Conservation (phyloP, 53 echinoderm and acorn worm species). For the Hippasteria phrygiana region DNA sequence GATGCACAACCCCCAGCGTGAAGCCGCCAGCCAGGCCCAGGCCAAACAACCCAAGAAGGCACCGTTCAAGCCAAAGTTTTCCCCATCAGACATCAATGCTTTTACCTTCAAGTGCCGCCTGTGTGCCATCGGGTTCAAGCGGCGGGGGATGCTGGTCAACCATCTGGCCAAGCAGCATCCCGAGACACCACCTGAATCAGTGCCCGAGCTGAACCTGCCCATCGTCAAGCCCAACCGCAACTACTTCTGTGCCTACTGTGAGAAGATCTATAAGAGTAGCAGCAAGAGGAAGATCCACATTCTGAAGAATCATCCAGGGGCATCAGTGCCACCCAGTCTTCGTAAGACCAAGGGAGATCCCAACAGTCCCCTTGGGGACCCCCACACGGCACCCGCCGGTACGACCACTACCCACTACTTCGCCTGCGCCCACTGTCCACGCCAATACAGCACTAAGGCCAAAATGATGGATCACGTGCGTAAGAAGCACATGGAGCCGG, state of each 20-base stretch:
- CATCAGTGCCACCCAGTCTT: slow-evolving; percentile 86
- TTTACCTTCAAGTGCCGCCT: slow-evolving; percentile 96
- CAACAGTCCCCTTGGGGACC: slow-evolving; percentile 85
- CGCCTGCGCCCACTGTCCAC: slow-evolving; percentile 98
- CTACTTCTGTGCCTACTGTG: slow-evolving; percentile 98
- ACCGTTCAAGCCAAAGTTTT: slow-evolving; percentile 91
- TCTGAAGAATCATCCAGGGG: slow-evolving; percentile 96
- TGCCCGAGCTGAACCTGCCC: slow-evolving; percentile 94
- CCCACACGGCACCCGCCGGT: slow-evolving; percentile 95
- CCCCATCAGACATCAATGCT: slow-evolving; percentile 82
- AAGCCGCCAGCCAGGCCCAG: slow-evolving; percentile 76
- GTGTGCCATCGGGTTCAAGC: slow-evolving; percentile 91
- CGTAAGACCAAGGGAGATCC: slow-evolving; percentile 90
- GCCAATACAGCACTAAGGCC: slow-evolving; percentile 98
- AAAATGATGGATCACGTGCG: slow-evolving; percentile 99
- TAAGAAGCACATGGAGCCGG: slow-evolving; percentile 98
- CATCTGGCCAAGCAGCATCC: slow-evolving; percentile 94
- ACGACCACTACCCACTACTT: slow-evolving; percentile 98
- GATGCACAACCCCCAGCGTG: slow-evolving; percentile 98
- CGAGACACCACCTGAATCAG: slow-evolving; percentile 85
- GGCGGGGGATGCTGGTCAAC: slow-evolving; percentile 97
- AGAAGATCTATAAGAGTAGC: slow-evolving; percentile 98
- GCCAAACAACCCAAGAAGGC: slow-evolving; percentile 84
- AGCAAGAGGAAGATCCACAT: slow-evolving; percentile 99
- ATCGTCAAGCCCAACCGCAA: slow-evolving; percentile 97